Conservation (phyloP, 1,140 invertebrate species). For the Oreohelix idahoensis region DNA sequence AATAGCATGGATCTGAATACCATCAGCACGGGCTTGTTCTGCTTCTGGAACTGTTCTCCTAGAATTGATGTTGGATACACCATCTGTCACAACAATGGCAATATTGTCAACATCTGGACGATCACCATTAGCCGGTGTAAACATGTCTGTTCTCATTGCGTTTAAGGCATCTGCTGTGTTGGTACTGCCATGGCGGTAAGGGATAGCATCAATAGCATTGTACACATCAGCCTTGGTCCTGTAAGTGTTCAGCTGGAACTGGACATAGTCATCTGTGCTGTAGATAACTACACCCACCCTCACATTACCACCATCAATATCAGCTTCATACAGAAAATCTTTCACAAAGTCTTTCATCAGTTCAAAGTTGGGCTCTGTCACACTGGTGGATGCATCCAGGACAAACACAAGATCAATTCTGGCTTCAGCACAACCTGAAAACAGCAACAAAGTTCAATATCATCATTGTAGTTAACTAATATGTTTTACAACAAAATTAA, state of each 20-base stretch:
- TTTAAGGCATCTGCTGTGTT: conserved; percentile 16
- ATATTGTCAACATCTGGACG: conserved; percentile 20
- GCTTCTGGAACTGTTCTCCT: conserved; percentile 26
- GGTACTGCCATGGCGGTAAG: conserved; percentile 19
- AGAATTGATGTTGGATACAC: conserved; percentile 25
- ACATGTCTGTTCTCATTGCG: conserved; percentile 13
- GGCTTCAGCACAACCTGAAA: conserved; percentile 20
- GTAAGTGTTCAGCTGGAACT: conserved; percentile 21
- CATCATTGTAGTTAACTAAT: too few relatives aligned
- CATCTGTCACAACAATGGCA: conserved; percentile 26
- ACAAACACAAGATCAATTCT: conserved; percentile 22
- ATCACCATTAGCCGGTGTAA: conserved; percentile 10
- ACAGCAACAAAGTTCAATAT: not conserved
- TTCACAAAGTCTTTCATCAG: conserved; percentile 32
- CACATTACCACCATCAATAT: conserved; percentile 28
- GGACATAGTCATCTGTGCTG: conserved; percentile 16
- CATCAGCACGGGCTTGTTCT: conserved; percentile 17
- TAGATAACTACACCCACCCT: conserved; percentile 24
- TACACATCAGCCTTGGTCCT: conserved; percentile 5
- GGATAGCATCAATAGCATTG: conserved; percentile 25
- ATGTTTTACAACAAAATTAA: too few relatives aligned
- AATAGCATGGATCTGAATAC: conserved; percentile 29
- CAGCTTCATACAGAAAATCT: conserved; percentile 18
- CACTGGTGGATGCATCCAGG: conserved; percentile 25
- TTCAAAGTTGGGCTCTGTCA: conserved; percentile 29